These are phyloP conservation scores for Mimachlamys varia DNA, from an alignment of 2,888 invertebrate species.

Conservation along the genomic window DNA sequence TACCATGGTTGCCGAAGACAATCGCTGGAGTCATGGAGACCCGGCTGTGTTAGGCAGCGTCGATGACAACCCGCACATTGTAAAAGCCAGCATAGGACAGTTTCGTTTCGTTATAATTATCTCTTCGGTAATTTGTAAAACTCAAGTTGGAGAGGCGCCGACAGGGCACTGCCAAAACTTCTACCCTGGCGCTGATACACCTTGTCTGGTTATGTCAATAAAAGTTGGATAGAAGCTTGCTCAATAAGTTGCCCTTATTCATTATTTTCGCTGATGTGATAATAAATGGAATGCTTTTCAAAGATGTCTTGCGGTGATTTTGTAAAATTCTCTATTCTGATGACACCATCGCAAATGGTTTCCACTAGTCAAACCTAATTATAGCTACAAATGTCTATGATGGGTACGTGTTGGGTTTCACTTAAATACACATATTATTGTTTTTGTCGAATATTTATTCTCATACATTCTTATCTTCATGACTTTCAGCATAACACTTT, in stretches of 20 bases:
- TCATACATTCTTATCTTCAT: not conserved
- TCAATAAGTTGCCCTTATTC: too few relatives aligned
- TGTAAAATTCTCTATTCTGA: not conserved
- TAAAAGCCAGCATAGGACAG: conserved; percentile 17
- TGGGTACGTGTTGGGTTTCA: too few relatives aligned
- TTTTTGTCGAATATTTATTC: not conserved
- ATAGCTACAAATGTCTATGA: too few relatives aligned
- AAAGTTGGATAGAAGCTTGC: too few relatives aligned
- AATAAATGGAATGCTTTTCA: not conserved
- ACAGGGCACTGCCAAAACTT: not conserved
- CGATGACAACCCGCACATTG: conserved; percentile 1
- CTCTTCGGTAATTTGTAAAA: conserved; percentile 12
- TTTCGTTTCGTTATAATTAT: conserved; percentile 31
- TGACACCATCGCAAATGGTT: not conserved
- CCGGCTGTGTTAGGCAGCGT: not conserved
- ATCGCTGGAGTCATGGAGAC: not conserved
- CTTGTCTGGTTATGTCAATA: too few relatives aligned
- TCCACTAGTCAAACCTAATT: too few relatives aligned
- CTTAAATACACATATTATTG: too few relatives aligned
- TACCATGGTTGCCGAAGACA: not conserved
- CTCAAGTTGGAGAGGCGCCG: not conserved
- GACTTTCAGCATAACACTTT: not conserved
- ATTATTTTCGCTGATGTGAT: not conserved
- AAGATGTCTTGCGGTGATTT: not conserved
- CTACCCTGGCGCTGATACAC: too few relatives aligned